Conservation (phyloP, 2,113 vertebrate species). For the Xenopus laevis region DNA sequence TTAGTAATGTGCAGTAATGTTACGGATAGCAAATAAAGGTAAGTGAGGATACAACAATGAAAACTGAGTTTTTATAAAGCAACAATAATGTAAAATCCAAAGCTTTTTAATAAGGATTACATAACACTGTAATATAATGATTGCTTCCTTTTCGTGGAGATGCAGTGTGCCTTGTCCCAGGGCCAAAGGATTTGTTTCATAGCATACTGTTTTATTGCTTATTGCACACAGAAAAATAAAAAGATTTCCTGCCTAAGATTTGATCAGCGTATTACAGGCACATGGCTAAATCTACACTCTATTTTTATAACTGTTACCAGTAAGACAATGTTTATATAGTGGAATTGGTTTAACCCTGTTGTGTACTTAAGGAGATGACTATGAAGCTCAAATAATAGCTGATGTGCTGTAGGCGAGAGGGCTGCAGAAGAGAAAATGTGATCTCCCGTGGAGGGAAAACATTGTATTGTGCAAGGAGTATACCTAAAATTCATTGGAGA, state of each 20-base stretch:
- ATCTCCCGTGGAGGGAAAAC: neutral
- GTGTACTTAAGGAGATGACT: constrained; percentile 15
- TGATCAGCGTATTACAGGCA: neutral
- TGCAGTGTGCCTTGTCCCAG: too few relatives aligned
- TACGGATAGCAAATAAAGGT: too few relatives aligned
- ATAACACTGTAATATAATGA: too few relatives aligned
- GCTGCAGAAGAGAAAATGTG: constrained; percentile 6
- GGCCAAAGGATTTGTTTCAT: too few relatives aligned
- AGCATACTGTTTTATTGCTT: neutral
- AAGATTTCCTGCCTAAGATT: neutral
- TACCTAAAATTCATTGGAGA: neutral
- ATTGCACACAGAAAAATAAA: neutral
- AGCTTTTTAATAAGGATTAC: too few relatives aligned
- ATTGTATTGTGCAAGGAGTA: neutral
- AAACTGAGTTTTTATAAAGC: too few relatives aligned
- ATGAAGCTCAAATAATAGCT: constrained; percentile 11
- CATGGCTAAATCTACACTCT: constrained; percentile 1
- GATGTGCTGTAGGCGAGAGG: constrained; percentile 1
- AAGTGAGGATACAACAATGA: too few relatives aligned
- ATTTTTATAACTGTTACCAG: neutral
- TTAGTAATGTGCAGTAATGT: too few relatives aligned
- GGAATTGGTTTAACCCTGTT: constrained; percentile 21
- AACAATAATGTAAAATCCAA: too few relatives aligned
- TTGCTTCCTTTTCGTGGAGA: too few relatives aligned
- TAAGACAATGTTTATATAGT: constrained; percentile 35